Percentiles rank a stretch among this genome's conserved stretches.
Conservation (phyloP, 2,888 invertebrate species). For the Limnephilus marmoratus region DNA sequence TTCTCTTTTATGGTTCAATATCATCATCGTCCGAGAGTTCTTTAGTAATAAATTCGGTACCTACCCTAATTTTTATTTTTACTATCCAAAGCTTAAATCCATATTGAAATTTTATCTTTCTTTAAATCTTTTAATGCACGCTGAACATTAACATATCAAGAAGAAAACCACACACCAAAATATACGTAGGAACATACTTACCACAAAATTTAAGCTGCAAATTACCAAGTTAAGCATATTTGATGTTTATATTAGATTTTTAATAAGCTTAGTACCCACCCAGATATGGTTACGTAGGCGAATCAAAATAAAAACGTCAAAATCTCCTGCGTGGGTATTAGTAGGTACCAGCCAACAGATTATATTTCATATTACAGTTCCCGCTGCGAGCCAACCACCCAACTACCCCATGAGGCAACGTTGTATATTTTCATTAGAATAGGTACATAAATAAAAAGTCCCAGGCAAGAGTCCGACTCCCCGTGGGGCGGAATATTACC, state of each 20-base stretch:
- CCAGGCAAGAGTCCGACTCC: neutral
- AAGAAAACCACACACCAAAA: neutral
- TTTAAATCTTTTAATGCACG: neutral
- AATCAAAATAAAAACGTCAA: neutral
- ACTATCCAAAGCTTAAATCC: too few relatives aligned
- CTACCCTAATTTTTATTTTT: too few relatives aligned
- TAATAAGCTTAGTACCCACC: neutral
- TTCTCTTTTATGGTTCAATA: too few relatives aligned
- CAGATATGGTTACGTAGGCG: neutral
- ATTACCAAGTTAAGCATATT: neutral
- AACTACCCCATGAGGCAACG: slow-evolving; percentile 24
- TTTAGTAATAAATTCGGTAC: too few relatives aligned
- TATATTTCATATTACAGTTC: neutral
- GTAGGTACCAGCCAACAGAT: neutral
- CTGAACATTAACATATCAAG: neutral
- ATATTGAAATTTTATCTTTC: too few relatives aligned
- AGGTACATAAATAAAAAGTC: slow-evolving; percentile 49
- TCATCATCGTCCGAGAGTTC: too few relatives aligned
- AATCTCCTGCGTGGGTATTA: neutral
- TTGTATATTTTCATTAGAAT: slow-evolving; percentile 49
- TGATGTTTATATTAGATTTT: neutral
- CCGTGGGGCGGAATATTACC: slow-evolving; percentile 44
- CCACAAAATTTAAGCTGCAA: neutral
- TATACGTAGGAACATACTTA: neutral
- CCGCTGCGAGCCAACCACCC: neutral